Base-by-base conservation (phyloP, 2,113 vertebrate species). In the Acanthochromis polyacanthus region DNA sequence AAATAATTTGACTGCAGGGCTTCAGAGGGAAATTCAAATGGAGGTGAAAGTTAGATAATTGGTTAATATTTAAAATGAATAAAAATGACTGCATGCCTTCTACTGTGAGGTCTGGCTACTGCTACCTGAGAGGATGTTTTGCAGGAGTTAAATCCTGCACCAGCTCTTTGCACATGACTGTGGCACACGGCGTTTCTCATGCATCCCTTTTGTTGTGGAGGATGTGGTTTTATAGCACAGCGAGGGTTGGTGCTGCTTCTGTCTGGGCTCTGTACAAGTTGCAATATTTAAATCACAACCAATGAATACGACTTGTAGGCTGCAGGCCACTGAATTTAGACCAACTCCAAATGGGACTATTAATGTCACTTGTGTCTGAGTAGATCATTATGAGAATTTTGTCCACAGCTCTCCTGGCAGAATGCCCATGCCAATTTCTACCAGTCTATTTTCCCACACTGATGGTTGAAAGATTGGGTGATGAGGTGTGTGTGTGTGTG, bases 341-440 rank as follows among this genome's bases (percentile, higher is more conserved):
- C 85, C 70, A 72, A 48, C 40, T 78, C 78, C 78, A 87, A 91
- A 88, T 89, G 32, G 80, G 65, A 66, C 85, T 78, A 85, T 85
- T 90, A 86, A 75, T 84, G 89, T 71, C 75, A 83, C 69, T 88
- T 87, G 71, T 82, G 88, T 78, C 81, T 36, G 71, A 88, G 76
- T 80, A 85, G 75, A 80, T 86, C 80, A 84, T 90, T 83, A 81
- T 86, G 86, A 85, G 80, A 79, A 67, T 74, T 74, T 74, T 63
- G 38, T 68, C 58, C 83, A 51, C 61, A 11, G 70, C 60, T 70
- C 52, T 77, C 23, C 77, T 89, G 88, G 89, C 86, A 74, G 78
- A 1, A 16, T n/a, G 83, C 83, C 91, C 36, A 11, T 80, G 70
- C 63, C 86, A 90, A 71, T 88, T 85, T 89, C 25, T 81, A 78